Conservation (phyloP, 2,888 invertebrate species). For the Melanostoma scalare region DNA sequence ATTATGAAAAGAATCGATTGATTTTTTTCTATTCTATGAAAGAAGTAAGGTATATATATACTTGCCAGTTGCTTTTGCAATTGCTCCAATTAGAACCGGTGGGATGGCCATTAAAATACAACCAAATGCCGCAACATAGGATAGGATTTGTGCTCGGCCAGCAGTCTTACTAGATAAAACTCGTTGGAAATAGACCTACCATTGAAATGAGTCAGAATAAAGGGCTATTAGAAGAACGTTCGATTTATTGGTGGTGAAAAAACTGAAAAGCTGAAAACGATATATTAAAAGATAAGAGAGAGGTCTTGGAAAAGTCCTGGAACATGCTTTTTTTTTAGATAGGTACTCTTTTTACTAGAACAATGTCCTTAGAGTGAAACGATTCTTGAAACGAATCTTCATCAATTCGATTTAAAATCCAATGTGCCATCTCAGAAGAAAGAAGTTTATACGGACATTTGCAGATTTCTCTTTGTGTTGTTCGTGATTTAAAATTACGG, state of each 20-base stretch:
- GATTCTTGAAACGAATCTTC: no score
- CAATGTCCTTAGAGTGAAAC: no score
- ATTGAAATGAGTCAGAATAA: conserved; percentile 16
- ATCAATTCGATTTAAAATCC: no score
- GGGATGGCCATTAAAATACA: conserved; percentile 99
- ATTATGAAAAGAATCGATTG: neutral
- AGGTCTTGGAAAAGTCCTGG: no score
- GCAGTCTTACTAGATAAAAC: conserved; percentile 98
- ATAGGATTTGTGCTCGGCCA: conserved; percentile 94
- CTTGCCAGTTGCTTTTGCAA: conserved; percentile 96
- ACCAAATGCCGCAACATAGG: conserved; percentile 97
- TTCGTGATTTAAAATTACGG: no score
- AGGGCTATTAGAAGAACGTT: neutral
- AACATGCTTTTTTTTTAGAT: no score
- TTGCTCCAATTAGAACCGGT: conserved; percentile 97
- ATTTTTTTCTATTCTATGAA: conserved; percentile 14
- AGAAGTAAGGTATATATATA: conserved; percentile 56
- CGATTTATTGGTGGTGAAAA: neutral
- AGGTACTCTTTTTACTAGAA: no score
- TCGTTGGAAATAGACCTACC: conserved; percentile 97
- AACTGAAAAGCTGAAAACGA: neutral
- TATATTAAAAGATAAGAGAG: neutral
- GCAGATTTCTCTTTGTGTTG: no score
- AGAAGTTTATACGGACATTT: no score
- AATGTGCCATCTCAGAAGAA: no score